Evolutionary conservation across 2,113 vertebrate species (phyloP).

Genomic region (Furnarius figulus): DNA sequence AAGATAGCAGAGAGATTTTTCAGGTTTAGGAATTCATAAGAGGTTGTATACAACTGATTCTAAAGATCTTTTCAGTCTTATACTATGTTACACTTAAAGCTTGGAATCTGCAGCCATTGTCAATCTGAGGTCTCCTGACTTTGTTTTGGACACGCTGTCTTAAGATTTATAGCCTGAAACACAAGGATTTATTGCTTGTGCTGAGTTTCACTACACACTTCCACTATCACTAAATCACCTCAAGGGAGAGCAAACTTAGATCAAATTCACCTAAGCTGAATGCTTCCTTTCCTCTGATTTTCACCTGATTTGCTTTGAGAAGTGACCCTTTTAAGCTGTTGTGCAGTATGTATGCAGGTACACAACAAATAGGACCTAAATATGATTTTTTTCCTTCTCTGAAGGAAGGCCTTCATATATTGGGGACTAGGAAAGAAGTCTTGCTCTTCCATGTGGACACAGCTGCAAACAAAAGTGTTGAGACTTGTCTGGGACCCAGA

Average conservation of each 20-base stretch:
- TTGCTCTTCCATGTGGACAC: background rate
- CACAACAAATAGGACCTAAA: background rate
- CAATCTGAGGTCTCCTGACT: background rate
- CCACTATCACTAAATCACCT: background rate
- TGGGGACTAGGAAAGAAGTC: background rate
- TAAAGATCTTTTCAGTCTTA: background rate
- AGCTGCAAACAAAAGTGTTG: background rate
- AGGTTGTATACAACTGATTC: background rate
- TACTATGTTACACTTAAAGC: background rate
- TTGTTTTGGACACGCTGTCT: background rate
- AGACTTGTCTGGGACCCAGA: background rate
- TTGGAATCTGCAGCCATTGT: background rate
- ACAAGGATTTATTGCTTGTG: background rate
- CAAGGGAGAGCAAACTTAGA: background rate
- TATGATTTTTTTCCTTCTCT: background rate
- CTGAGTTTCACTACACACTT: background rate
- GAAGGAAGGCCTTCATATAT: background rate
- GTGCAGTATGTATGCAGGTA: background rate
- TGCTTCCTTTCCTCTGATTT: background rate
- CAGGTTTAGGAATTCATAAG: background rate
- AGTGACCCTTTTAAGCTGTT: background rate
- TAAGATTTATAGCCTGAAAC: background rate
- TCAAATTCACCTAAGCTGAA: background rate
- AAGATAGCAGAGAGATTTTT: background rate
- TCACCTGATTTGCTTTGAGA: background rate